A percentile compares a stretch with the other conserved stretches of the same genome.
Evolutionary conservation across 2,888 invertebrate species (phyloP).

Genomic region (Temnothorax unifasciatus): DNA sequence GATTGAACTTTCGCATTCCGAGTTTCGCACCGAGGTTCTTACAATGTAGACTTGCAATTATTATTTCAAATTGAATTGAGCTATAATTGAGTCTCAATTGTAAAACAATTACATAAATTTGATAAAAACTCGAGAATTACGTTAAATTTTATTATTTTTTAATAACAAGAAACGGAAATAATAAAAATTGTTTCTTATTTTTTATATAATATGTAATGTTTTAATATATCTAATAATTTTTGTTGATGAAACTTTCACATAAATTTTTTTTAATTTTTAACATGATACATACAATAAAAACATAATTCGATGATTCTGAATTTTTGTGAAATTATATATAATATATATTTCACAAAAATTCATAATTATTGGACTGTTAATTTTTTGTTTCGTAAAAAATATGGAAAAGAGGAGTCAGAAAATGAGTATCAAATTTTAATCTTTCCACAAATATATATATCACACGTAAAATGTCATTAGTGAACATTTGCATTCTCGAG

Average conservation of each 20-base stretch:
- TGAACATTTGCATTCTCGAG: background rate
- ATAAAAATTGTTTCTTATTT: conserved; percentile 2
- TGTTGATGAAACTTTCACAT: background rate
- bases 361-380: background rate
- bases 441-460: background rate
- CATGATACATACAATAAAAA: background rate
- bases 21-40: background rate
- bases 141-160: background rate
- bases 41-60: background rate
- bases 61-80: background rate
- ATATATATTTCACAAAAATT: background rate
- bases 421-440: conserved; percentile 11
- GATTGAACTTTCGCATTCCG: conserved; percentile 34
- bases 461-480: background rate
- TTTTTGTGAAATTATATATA: background rate
- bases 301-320: too few relatives aligned
- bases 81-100: background rate
- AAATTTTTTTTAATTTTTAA: background rate
- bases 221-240: background rate
- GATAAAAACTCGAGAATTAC: conserved; percentile 12
- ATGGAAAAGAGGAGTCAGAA: background rate
- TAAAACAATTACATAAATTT: background rate
- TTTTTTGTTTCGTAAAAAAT: background rate
- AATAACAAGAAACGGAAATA: background rate
- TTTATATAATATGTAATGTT: background rate